Evolutionary conservation across 2,113 vertebrate species (phyloP), one percentile per base, ranked within the genome.

Genomic region (Tenrec ecaudatus): DNA sequence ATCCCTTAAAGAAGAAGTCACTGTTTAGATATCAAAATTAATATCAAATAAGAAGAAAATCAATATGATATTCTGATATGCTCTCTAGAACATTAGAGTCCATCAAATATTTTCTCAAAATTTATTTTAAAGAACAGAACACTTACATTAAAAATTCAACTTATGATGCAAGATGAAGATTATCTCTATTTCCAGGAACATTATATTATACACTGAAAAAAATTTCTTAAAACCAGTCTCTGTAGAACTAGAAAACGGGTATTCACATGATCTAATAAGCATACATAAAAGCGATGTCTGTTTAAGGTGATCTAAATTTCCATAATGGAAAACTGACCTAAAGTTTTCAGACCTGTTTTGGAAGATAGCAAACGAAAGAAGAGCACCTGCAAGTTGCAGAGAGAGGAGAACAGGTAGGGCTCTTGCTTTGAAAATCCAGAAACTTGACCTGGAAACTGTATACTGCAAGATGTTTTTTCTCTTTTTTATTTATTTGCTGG

Each of bases 261-360:
- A 22, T 57, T 43, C 84, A 87, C 29, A 4, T 64, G 29, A 97
- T 97, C 96, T 96, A 96, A 95, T 95, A 57, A 96, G 94, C 91
- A 97, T 89, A 95, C 11, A 92, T 96, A 96, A 96, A 96, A 96
- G 92, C 97, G 93, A 92, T 95, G 78, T 95, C 94, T 96, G 68
- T 95, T 83, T 66, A 94, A 87, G 95, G 79, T 7, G 3, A n/a
- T 77, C 88, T 97, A 92, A 96, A 95, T 82, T 94, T 88, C 96
- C 90, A 94, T 75, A 81, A 97, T 95, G 83, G 94, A 15, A 96
- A 97, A 85, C 36, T 80, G 19, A 89, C 57, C 43, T 75, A 94
- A 62, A 96, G 22, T 62, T 62, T 22, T 62, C 60, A 62, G 17
- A 19, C 22, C 47, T 53, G 47, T 53, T 53, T 53, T 53, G 12